Conservation (phyloP, 2,113 vertebrate genomes). For the Macaca mulatta region DNA sequence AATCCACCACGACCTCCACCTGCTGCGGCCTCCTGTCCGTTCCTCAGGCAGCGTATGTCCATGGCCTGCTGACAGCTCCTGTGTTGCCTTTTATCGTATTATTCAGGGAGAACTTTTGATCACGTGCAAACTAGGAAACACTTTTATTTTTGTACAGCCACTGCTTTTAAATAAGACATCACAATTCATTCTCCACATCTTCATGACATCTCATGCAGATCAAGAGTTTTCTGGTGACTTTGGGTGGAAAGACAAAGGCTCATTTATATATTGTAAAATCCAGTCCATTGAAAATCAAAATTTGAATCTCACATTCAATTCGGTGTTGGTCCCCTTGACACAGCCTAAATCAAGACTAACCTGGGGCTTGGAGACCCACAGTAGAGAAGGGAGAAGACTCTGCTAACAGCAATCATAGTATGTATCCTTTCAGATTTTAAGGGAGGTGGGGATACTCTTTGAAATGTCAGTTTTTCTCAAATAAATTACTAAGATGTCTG, state of each 20-base stretch:
- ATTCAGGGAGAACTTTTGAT: not conserved
- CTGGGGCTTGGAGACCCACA: not conserved
- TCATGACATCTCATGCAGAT: not conserved
- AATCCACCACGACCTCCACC: not conserved
- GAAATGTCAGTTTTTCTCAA: not conserved
- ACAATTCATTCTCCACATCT: not conserved
- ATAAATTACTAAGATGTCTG: not conserved
- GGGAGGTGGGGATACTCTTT: not conserved
- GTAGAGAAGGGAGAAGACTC: not conserved
- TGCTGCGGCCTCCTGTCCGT: not conserved
- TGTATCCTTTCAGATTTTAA: not conserved
- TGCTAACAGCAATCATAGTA: not conserved
- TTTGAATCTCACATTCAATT: not conserved
- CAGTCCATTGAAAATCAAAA: not conserved
- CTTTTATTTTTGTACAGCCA: not conserved
- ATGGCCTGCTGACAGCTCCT: not conserved
- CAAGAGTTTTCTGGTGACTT: not conserved
- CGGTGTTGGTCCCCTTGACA: not conserved
- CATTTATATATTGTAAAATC: not conserved
- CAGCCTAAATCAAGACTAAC: not conserved
- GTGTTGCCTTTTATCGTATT: too few relatives aligned
- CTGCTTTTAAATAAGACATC: not conserved
- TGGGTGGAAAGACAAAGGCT: not conserved
- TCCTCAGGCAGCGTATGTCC: not conserved
- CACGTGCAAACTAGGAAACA: not conserved